A percentile compares a stretch with the other conserved stretches of the same genome.
Conservation (phyloP, 2,113 vertebrate species). For the Plotosus lineatus region DNA sequence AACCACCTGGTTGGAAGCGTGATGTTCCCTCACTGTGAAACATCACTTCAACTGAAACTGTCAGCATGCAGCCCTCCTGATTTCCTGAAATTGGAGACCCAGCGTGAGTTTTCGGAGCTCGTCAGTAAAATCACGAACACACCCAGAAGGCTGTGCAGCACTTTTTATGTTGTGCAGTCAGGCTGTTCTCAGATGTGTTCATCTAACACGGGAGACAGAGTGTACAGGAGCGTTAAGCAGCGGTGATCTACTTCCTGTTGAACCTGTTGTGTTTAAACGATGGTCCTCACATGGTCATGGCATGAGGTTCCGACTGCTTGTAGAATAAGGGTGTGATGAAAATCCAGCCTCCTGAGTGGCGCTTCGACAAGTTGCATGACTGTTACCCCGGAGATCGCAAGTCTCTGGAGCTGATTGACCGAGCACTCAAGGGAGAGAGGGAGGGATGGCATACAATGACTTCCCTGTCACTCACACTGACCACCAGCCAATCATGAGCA, state of each 20-base stretch:
- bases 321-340: not conserved
- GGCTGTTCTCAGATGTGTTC: conserved; percentile 5
- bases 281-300: not conserved
- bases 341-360: not conserved
- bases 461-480: too few species aligned
- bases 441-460: too few species aligned
- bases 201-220: not conserved
- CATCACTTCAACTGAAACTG: not conserved
- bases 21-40: not conserved
- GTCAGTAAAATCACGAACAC: not conserved
- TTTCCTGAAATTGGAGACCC: conserved; percentile 6
- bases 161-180: not conserved
- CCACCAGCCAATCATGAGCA: too few species aligned
- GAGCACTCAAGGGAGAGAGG: too few species aligned
- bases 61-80: not conserved
- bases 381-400: too few species aligned
- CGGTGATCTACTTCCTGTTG: not conserved
- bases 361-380: too few species aligned
- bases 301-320: not conserved
- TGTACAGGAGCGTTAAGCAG: not conserved
- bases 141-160: conserved; percentile 5
- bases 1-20: not conserved
- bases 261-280: too few species aligned
- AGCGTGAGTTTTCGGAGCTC: not conserved
- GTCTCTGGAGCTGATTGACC: too few species aligned